These are phyloP conservation scores for Agrilus planipennis DNA, from an alignment of 1,140 invertebrate species.

Conservation along the genomic window DNA sequence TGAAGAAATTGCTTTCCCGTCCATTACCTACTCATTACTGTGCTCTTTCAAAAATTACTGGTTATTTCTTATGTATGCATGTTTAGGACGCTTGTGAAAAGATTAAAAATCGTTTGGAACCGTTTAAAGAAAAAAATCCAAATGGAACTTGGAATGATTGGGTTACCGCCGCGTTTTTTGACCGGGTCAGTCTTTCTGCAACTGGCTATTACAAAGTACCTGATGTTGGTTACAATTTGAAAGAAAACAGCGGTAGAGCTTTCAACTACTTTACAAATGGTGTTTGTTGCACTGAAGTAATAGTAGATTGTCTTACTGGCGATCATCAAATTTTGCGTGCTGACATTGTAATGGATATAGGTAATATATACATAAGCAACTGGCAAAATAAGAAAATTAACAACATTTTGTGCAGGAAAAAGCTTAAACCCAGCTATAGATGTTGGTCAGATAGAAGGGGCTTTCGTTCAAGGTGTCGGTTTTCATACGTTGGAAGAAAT, in stretches of 20 bases:
- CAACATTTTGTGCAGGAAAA: constrained; percentile 40
- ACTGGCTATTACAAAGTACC: constrained; percentile 78
- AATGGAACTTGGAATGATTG: constrained; percentile 74
- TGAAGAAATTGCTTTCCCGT: no score
- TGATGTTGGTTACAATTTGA: constrained; percentile 61
- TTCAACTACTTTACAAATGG: constrained; percentile 78
- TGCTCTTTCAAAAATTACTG: neutral
- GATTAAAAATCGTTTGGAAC: constrained; percentile 63
- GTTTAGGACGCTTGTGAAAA: constrained; percentile 66
- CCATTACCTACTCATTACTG: no score
- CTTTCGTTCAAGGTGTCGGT: constrained; percentile 86
- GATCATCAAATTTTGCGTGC: constrained; percentile 77
- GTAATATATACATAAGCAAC: constrained; percentile 18
- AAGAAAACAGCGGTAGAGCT: constrained; percentile 53
- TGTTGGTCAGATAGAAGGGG: constrained; percentile 92
- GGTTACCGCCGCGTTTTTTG: constrained; percentile 68
- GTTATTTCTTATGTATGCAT: neutral
- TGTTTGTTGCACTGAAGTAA: constrained; percentile 68
- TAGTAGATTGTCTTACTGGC: constrained; percentile 80
- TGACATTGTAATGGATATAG: constrained; percentile 93
- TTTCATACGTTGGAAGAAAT: constrained; percentile 84
- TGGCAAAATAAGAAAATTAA: neutral
- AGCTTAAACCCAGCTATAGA: constrained; percentile 94
- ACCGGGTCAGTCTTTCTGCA: constrained; percentile 70
- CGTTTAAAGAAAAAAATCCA: constrained; percentile 65